Evolutionary conservation across 2,113 vertebrate species (phyloP).

Genomic region (Saguinus midas): DNA sequence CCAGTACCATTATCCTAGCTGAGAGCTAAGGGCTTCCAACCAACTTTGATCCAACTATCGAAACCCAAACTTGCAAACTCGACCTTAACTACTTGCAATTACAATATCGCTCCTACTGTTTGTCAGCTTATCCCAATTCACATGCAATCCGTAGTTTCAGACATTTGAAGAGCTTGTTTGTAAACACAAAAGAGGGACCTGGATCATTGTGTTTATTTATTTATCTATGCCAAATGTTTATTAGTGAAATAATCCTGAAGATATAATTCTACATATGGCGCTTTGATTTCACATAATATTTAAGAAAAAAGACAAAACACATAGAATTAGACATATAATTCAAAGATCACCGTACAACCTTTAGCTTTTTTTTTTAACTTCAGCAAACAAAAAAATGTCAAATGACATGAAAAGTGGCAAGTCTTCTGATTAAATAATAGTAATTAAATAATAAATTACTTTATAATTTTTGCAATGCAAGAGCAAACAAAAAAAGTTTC

Average conservation of each 20-base stretch:
- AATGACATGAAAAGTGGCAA: conserved; percentile 97
- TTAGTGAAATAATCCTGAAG: conserved; percentile 91
- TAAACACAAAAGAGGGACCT: conserved; percentile 83
- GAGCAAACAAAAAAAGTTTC: conserved; percentile 91
- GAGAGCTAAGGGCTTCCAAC: conserved; percentile 78
- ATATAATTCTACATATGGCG: conserved; percentile 90
- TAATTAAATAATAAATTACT: conserved; percentile 98
- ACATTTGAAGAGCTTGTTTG: conserved; percentile 80
- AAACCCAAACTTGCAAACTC: conserved; percentile 80
- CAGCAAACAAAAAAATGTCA: conserved; percentile 92
- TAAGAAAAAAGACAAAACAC: conserved; percentile 87
- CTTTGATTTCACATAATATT: conserved; percentile 90
- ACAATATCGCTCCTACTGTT: conserved; percentile 78
- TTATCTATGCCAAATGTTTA: conserved; percentile 88
- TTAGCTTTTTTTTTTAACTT: conserved; percentile 90
- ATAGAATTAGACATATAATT: conserved; percentile 89
- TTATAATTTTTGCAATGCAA: conserved; percentile 94
- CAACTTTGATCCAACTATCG: conserved; percentile 77
- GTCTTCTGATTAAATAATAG: conserved; percentile 88
- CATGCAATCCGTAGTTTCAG: conserved; percentile 82
- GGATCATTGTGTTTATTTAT: conserved; percentile 79
- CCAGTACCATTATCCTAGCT: conserved; percentile 66
- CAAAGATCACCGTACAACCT: conserved; percentile 88
- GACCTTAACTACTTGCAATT: conserved; percentile 79
- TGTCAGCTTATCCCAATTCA: conserved; percentile 66